Percentiles rank a stretch among this genome's conserved stretches.
Conservation (phyloP, 1,140 invertebrate species). For the Drosophila tani region DNA sequence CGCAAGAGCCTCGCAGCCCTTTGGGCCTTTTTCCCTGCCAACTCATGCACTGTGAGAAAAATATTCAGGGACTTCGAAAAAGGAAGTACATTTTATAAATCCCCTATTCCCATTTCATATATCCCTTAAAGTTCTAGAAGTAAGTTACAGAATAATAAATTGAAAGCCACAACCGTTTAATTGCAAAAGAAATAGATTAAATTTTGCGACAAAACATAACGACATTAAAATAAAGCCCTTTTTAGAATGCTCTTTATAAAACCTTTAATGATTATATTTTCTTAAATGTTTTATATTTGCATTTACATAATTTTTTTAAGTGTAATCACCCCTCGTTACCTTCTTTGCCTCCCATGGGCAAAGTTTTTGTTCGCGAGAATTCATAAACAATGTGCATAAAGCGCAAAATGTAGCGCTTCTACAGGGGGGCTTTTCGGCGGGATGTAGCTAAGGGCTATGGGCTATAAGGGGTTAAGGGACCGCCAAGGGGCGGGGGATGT, state of each 20-base stretch:
- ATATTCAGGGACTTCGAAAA: too few species aligned
- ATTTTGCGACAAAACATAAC: too few species aligned
- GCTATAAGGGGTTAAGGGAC: constrained; percentile 5
- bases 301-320: neutral
- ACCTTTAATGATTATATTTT: too few species aligned
- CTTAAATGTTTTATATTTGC: too few species aligned
- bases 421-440: constrained; percentile 9
- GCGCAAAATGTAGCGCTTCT: constrained; percentile 82
- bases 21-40: constrained; percentile 22
- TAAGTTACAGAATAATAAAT: too few species aligned
- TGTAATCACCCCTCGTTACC: constrained; percentile 25
- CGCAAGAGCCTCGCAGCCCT: constrained; percentile 48
- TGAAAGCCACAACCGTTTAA: too few species aligned
- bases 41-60: constrained; percentile 9
- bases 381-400: constrained; percentile 83
- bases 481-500: constrained; percentile 16
- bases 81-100: too few species aligned
- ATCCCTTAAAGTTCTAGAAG: too few species aligned
- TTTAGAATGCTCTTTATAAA: too few species aligned
- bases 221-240: too few species aligned
- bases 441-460: constrained; percentile 8
- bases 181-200: too few species aligned
- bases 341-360: constrained; percentile 42
- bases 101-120: too few species aligned
- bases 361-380: constrained; percentile 82